Conservation (phyloP, 35 echinoderm and acorn worm species). For the Heliocidaris tuberculata region DNA sequence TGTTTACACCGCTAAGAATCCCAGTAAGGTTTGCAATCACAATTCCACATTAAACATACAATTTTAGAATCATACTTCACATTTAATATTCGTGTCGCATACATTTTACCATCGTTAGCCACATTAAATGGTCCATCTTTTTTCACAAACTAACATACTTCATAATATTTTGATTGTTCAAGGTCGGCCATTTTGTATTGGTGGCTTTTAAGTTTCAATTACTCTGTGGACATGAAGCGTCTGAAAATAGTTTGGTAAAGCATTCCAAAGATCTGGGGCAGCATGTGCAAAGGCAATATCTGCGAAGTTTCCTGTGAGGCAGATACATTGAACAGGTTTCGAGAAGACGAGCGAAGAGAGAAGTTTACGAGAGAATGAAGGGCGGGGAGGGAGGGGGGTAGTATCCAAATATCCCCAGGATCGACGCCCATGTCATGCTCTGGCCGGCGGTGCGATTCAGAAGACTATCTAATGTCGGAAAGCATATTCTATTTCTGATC, state of each 20-base stretch:
- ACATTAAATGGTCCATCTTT: no score
- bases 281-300: no score
- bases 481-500: neutral
- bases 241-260: neutral
- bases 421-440: neutral
- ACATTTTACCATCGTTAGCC: no score
- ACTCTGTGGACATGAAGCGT: neutral
- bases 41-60: no score
- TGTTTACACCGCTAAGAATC: no score
- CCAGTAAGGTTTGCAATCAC: no score
- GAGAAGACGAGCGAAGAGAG: neutral
- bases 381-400: neutral
- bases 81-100: no score
- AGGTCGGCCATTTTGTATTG: neutral
- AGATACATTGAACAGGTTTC: neutral
- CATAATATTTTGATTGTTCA: neutral
- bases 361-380: neutral
- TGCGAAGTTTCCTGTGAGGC: neutral
- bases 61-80: no score
- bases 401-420: neutral
- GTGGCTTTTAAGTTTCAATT: neutral
- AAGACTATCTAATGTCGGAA: neutral
- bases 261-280: neutral
- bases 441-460: neutral
- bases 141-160: no score